phyloP scores from a whole-genome alignment of 2,888 invertebrate genomes.

The Nephrotoma guestfalica region DNA sequence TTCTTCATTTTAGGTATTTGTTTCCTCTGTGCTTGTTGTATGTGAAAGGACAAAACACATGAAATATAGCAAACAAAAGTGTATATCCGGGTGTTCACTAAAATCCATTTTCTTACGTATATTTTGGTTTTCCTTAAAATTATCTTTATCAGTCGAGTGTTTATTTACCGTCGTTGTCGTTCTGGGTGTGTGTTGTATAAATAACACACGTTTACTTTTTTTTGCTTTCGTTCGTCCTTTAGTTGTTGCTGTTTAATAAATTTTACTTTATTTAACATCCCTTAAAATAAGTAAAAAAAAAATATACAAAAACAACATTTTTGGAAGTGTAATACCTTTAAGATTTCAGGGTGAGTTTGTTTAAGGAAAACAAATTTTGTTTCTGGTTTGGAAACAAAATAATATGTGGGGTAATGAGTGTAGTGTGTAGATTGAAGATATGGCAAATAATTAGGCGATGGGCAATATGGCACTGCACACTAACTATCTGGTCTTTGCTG shows the following conservation, averaged over 20 bases:
- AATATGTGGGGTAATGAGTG: neutral
- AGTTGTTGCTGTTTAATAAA: neutral
- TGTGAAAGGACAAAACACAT: neutral
- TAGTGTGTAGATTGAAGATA: neutral
- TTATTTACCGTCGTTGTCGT: neutral
- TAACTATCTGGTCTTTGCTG: too few species aligned
- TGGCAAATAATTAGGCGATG: neutral
- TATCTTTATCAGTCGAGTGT: neutral
- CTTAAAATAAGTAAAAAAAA: neutral
- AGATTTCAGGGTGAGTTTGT: neutral
- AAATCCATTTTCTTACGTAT: neutral
- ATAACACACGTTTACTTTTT: neutral
- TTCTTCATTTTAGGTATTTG: neutral
- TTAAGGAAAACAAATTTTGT: neutral
- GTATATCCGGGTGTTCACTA: neutral
- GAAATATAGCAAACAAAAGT: neutral
- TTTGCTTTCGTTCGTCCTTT: neutral
- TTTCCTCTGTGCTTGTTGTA: neutral
- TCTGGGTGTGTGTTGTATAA: neutral
- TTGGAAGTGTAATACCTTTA: neutral
- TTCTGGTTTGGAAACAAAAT: neutral
- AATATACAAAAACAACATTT: neutral
- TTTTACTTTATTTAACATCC: neutral
- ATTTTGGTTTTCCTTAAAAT: neutral
- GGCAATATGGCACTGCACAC: too few species aligned